Evolutionary conservation across 35 echinoderm and acorn worm genomes (phyloP).

Genomic region (Patiria miniata): DNA sequence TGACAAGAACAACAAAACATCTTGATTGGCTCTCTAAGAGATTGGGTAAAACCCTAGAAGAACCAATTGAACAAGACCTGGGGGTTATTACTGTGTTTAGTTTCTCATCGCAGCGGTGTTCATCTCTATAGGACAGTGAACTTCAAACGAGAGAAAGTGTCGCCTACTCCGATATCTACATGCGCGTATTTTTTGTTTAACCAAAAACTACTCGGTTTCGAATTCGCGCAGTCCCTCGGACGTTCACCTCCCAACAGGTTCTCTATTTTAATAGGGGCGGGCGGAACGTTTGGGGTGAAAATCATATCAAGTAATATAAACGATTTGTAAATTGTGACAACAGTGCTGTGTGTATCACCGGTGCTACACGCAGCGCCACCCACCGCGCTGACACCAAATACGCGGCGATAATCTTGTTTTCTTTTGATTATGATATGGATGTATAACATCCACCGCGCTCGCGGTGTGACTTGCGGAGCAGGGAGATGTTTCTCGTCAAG

Average conservation of each 20-base stretch:
- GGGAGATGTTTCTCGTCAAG: conserved; percentile 15
- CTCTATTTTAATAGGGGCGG: background rate
- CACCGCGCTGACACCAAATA: conserved; percentile 20
- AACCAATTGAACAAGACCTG: too few species aligned
- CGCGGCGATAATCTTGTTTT: conserved; percentile 14
- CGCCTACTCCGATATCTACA: too few species aligned
- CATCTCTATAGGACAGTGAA: too few species aligned
- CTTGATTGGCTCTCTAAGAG: too few species aligned
- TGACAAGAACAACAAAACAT: too few species aligned
- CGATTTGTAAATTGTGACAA: conserved; percentile 9
- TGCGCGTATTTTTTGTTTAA: too few species aligned
- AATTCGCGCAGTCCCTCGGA: background rate
- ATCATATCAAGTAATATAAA: conserved; percentile 15
- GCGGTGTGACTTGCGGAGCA: background rate
- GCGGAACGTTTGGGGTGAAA: background rate
- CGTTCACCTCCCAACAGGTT: conserved; percentile 11
- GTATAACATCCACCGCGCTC: too few species aligned
- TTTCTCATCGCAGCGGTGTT: too few species aligned
- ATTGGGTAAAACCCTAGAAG: too few species aligned
- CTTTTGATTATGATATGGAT: background rate
- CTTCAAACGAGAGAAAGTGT: too few species aligned
- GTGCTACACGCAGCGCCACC: background rate
- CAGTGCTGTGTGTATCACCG: background rate
- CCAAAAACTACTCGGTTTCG: too few species aligned
- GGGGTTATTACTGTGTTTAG: too few species aligned